phyloP scores from a whole-genome alignment of 2,888 invertebrate species.

The Danaus chrysippus region DNA sequence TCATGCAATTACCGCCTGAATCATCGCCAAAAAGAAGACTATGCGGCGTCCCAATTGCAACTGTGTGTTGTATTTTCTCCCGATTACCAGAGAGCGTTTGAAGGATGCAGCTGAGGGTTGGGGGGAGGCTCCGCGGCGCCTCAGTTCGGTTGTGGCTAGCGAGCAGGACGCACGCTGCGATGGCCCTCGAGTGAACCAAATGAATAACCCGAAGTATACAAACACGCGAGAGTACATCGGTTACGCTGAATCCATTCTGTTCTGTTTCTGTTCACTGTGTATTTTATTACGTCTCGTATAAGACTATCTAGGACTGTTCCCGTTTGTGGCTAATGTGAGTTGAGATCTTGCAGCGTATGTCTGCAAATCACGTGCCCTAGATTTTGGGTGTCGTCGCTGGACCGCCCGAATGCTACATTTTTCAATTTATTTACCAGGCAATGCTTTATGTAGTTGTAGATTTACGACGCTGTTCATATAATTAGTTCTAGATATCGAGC shows the following conservation, averaged over 20 bases:
- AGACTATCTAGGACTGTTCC: conserved; percentile 61
- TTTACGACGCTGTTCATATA: conserved; percentile 20
- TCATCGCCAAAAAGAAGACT: conserved; percentile 66
- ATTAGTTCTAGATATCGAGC: background rate
- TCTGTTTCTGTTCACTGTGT: conserved; percentile 62
- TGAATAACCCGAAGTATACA: conserved; percentile 60
- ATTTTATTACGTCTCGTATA: conserved; percentile 44
- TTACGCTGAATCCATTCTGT: conserved; percentile 40
- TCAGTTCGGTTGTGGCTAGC: conserved; percentile 60
- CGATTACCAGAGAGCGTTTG: conserved; percentile 71
- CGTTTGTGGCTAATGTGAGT: conserved; percentile 74
- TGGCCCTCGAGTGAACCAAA: conserved; percentile 54
- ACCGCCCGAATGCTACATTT: conserved; percentile 60
- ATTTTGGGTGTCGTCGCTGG: conserved; percentile 64
- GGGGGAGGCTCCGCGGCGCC: conserved; percentile 49
- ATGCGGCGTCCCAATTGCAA: conserved; percentile 72
- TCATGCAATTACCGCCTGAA: conserved; percentile 66
- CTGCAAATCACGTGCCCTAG: conserved; percentile 69
- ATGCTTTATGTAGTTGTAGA: conserved; percentile 50
- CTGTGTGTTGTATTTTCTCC: conserved; percentile 71
- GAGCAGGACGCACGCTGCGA: conserved; percentile 50
- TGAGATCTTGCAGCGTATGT: conserved; percentile 55
- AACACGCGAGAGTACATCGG: conserved; percentile 51
- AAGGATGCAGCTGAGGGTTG: conserved; percentile 66
- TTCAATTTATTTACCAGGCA: conserved; percentile 57